phyloP scores from a whole-genome alignment of 2,888 invertebrate genomes.

The Eupeodes luniger region DNA sequence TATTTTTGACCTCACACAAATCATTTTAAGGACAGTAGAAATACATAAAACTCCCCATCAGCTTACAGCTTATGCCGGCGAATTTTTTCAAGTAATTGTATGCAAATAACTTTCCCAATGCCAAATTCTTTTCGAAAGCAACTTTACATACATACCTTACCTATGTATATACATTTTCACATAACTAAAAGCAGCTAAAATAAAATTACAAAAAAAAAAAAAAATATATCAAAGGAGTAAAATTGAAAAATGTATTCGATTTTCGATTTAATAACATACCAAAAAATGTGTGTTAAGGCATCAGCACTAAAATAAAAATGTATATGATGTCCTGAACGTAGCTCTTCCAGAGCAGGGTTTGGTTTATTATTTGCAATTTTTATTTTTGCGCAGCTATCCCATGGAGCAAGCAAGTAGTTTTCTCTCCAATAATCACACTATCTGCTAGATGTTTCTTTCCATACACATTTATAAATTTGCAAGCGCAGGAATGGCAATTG shows the following conservation, averaged over 20 bases:
- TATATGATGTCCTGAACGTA: neutral
- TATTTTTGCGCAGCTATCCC: slow-evolving; percentile 44
- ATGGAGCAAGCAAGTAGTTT: slow-evolving; percentile 53
- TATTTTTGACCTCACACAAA: slow-evolving; percentile 24
- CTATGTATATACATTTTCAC: too few relatives aligned
- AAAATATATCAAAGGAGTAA: slow-evolving; percentile 29
- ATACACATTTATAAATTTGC: slow-evolving; percentile 53
- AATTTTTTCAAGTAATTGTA: slow-evolving; percentile 36
- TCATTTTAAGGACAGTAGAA: neutral
- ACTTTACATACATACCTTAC: too few relatives aligned
- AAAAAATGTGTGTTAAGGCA: slow-evolving; percentile 35
- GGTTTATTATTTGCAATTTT: neutral
- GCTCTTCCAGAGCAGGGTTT: neutral
- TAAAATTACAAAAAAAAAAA: slow-evolving; percentile 30
- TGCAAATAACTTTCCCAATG: slow-evolving; percentile 33
- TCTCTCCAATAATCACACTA: slow-evolving; percentile 71
- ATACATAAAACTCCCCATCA: slow-evolving; percentile 2
- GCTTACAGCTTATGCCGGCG: slow-evolving; percentile 6
- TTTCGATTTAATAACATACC: slow-evolving; percentile 71
- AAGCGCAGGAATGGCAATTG: slow-evolving; percentile 70
- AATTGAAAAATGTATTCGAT: slow-evolving; percentile 71
- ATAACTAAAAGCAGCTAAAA: neutral
- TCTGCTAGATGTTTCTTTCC: slow-evolving; percentile 56
- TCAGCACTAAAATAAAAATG: slow-evolving; percentile 9
- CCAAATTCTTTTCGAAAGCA: slow-evolving; percentile 30